Evolutionary conservation across 2,797 vertebrate species (phyloP).

Genomic region (Discoglossus pictus): DNA sequence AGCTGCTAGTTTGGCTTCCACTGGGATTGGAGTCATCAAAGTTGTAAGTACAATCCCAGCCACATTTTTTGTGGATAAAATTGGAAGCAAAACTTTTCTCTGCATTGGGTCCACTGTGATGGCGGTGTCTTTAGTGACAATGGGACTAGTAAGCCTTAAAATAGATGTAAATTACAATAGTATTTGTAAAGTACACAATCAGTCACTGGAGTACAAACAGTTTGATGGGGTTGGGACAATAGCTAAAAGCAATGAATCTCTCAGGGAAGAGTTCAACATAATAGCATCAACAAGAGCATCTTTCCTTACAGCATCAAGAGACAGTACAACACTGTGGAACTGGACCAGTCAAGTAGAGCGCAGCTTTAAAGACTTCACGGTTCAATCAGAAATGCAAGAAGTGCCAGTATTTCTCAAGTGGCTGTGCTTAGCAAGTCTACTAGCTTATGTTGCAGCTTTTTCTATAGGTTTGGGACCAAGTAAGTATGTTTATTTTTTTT

Average conservation of each 20-base stretch:
- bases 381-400: conserved; percentile 48
- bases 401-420: conserved; percentile 79
- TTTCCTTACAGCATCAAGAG: conserved; percentile 36
- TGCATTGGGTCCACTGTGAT: conserved; percentile 85
- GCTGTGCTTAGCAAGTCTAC: conserved; percentile 86
- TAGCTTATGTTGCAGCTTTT: conserved; percentile 89
- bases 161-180: conserved; percentile 80
- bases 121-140: conserved; percentile 77
- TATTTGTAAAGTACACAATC: conserved; percentile 81
- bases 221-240: conserved; percentile 55
- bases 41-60: conserved; percentile 86
- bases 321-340: conserved; percentile 48
- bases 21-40: conserved; percentile 89
- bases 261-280: conserved; percentile 56
- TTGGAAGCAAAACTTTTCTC: conserved; percentile 90
- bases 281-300: conserved; percentile 45
- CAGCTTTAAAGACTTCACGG: not conserved
- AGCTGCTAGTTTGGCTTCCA: conserved; percentile 90
- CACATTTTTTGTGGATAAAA: conserved; percentile 83
- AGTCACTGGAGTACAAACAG: conserved; percentile 52
- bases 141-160: conserved; percentile 81
- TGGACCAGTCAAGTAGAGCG: conserved; percentile 45
- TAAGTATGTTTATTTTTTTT: conserved; percentile 71
- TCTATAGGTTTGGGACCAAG: conserved; percentile 94
- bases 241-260: conserved; percentile 56